Evolutionary conservation across 1,140 invertebrate species (phyloP).

Genomic region (Aplysia californica): DNA sequence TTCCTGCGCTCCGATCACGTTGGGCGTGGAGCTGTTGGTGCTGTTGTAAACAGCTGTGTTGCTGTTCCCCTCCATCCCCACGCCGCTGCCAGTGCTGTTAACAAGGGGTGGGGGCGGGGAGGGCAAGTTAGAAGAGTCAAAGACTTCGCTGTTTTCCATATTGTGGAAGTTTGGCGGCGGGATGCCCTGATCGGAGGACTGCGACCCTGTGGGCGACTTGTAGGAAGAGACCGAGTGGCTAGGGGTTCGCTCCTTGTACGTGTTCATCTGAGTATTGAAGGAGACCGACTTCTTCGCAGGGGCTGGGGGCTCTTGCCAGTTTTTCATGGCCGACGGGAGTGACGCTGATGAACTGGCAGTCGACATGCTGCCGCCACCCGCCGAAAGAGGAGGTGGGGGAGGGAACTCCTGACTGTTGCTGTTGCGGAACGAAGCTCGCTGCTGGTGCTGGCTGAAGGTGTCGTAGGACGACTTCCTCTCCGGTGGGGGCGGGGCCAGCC

Average conservation of each 20-base stretch:
- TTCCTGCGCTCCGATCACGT: constrained; percentile 68
- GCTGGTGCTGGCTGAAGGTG: constrained; percentile 21
- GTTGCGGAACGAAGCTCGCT: background rate
- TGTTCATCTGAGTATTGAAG: constrained; percentile 61
- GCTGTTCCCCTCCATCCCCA: background rate
- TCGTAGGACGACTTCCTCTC: constrained; percentile 55
- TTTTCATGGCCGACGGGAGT: constrained; percentile 12
- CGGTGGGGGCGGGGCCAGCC: constrained; percentile 42
- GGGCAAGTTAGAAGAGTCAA: constrained; percentile 20
- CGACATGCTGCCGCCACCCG: background rate
- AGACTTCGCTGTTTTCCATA: constrained; percentile 21
- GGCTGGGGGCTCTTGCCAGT: constrained; percentile 13
- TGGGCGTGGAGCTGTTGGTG: constrained; percentile 52
- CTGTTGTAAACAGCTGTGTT: constrained; percentile 35
- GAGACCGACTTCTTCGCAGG: constrained; percentile 64
- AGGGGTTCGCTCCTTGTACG: constrained; percentile 44
- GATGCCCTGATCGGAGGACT: constrained; percentile 31
- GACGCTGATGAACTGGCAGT: too few relatives aligned
- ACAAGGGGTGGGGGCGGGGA: constrained; percentile 21
- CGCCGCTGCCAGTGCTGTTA: background rate
- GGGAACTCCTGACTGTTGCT: background rate
- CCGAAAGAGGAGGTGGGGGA: background rate
- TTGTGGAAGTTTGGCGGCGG: constrained; percentile 24
- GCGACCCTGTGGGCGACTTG: constrained; percentile 28
- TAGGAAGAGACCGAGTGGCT: constrained; percentile 32